Percentiles rank a stretch among this genome's conserved stretches.
Evolutionary conservation across 2,113 vertebrate genomes (phyloP).

Genomic region (Embiotoca jacksoni): DNA sequence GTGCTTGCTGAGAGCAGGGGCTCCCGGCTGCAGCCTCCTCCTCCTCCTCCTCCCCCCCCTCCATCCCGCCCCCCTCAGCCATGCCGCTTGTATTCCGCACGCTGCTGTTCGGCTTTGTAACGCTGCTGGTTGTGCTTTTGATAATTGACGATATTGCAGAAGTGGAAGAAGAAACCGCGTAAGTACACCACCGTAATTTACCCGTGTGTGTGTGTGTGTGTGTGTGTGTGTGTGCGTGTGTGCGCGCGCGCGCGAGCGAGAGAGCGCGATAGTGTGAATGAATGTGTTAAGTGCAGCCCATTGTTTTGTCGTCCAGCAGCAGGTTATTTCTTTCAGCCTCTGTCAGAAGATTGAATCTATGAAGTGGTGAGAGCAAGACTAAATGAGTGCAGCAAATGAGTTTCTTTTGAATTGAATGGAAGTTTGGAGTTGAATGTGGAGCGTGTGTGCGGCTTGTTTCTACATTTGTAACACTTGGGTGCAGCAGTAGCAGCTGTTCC

Average conservation of each 20-base stretch:
- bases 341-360: neutral
- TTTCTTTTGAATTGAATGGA: slow-evolving; percentile 7
- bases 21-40: slow-evolving; percentile 27
- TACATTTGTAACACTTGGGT: slow-evolving; percentile 60
- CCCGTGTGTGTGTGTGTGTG: neutral
- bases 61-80: slow-evolving; percentile 58
- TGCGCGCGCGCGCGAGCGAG: too few relatives aligned
- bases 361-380: neutral
- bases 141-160: slow-evolving; percentile 91
- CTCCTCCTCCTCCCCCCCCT: neutral
- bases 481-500: slow-evolving; percentile 70
- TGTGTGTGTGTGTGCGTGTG: neutral
- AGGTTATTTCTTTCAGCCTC: slow-evolving; percentile 23
- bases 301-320: slow-evolving; percentile 43
- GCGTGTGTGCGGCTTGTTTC: slow-evolving; percentile 27
- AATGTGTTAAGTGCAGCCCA: neutral
- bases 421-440: slow-evolving; percentile 43
- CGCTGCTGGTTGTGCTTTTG: slow-evolving; percentile 88
- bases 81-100: slow-evolving; percentile 89
- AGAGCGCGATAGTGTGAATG: too few relatives aligned
- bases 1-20: slow-evolving; percentile 36
- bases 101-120: slow-evolving; percentile 89
- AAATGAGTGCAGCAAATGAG: slow-evolving; percentile 11
- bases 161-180: slow-evolving; percentile 92
- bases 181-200: slow-evolving; percentile 64